phyloP scores from a whole-genome alignment of 1,140 invertebrate species.

The Atta colombica region DNA sequence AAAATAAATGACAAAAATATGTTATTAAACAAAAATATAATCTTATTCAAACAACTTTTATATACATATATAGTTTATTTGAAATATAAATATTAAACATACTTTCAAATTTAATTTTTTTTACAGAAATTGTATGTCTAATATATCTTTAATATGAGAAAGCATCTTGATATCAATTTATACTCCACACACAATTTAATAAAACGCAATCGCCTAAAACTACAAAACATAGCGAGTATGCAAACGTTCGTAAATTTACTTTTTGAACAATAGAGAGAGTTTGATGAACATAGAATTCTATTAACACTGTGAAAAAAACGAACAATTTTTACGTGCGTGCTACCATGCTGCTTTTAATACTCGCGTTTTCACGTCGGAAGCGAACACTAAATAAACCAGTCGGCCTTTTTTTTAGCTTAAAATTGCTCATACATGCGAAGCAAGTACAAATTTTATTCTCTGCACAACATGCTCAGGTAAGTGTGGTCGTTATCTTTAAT shows the following conservation, averaged over 20 bases:
- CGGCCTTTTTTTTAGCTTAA: background rate
- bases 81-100: no score
- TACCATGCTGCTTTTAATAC: background rate
- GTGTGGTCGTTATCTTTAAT: background rate
- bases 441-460: background rate
- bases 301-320: background rate
- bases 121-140: no score
- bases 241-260: constrained; percentile 30
- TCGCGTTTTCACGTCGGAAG: background rate
- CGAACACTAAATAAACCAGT: background rate
- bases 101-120: no score
- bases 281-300: background rate
- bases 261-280: background rate
- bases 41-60: no score
- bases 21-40: no score
- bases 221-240: background rate
- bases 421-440: background rate
- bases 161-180: background rate
- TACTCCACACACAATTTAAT: background rate
- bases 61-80: no score
- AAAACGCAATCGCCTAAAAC: background rate
- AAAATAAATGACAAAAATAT: no score
- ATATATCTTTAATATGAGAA: background rate
- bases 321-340: background rate
- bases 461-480: background rate